Conservation (phyloP, 30 jellyfish, hydroid and myxozoan genomes). For the Turritopsis rubra region DNA sequence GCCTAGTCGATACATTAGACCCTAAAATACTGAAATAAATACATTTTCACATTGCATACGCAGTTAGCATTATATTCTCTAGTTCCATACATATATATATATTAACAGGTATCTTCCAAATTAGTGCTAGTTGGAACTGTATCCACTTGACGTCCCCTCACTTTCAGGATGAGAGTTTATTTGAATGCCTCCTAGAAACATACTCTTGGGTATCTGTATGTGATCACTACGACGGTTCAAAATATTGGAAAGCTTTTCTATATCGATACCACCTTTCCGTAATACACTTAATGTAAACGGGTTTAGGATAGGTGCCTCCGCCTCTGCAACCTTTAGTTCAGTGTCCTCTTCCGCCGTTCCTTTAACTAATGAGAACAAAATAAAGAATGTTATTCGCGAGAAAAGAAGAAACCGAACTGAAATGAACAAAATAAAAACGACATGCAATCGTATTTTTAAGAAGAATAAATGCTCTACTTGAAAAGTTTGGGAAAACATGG, state of each 20-base stretch:
- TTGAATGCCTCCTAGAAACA: neutral
- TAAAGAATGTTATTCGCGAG: neutral
- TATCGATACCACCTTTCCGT: conserved; percentile 11
- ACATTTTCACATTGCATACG: no score
- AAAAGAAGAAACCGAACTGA: neutral
- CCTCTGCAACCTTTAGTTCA: neutral
- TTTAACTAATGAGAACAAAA: neutral
- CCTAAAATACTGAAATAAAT: no score
- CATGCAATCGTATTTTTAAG: no score
- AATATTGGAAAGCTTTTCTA: neutral
- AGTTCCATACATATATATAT: no score
- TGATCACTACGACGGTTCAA: neutral
- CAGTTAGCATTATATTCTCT: no score
- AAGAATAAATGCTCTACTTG: no score
- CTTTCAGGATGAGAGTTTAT: neutral
- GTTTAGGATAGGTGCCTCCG: neutral
- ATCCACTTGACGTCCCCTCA: neutral
- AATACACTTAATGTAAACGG: neutral
- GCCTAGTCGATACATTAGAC: no score
- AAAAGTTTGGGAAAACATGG: no score
- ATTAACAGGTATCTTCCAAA: no score
- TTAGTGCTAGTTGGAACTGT: neutral
- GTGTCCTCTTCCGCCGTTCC: neutral
- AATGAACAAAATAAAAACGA: no score
- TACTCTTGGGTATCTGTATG: neutral